Evolutionary conservation across 2,888 invertebrate genomes (phyloP).

Genomic region (Diploptera punctata): DNA sequence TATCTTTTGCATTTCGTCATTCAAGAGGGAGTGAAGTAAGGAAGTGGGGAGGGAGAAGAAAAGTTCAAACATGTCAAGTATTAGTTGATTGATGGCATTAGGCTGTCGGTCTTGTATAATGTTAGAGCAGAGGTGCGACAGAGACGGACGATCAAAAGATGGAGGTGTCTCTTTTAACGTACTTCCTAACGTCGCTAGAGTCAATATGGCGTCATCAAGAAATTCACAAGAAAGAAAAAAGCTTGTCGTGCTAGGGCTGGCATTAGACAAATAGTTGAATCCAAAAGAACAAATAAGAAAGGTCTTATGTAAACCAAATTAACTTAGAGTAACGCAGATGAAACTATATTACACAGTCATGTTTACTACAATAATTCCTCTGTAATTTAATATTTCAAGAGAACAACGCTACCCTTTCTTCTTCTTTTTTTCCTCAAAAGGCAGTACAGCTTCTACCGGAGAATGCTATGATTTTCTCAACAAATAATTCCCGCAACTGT

Average conservation of each 20-base stretch:
- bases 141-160: constrained; percentile 8
- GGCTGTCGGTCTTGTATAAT: neutral
- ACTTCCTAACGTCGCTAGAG: constrained; percentile 3
- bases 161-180: constrained; percentile 18
- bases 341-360: no score
- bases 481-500: no score
- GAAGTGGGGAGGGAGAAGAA: no score
- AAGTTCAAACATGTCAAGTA: constrained; percentile 25
- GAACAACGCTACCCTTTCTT: no score
- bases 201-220: constrained; percentile 9
- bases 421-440: no score
- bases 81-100: constrained; percentile 24
- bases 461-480: no score
- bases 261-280: neutral
- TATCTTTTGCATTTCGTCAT: neutral
- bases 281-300: neutral
- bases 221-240: neutral
- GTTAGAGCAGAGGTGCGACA: neutral
- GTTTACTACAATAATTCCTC: no score
- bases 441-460: no score
- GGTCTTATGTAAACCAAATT: neutral
- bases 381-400: no score
- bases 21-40: neutral
- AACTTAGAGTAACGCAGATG: neutral
- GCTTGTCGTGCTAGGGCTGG: neutral